Conservation (phyloP, 35 echinoderm and acorn worm species). For the Patiria miniata region DNA sequence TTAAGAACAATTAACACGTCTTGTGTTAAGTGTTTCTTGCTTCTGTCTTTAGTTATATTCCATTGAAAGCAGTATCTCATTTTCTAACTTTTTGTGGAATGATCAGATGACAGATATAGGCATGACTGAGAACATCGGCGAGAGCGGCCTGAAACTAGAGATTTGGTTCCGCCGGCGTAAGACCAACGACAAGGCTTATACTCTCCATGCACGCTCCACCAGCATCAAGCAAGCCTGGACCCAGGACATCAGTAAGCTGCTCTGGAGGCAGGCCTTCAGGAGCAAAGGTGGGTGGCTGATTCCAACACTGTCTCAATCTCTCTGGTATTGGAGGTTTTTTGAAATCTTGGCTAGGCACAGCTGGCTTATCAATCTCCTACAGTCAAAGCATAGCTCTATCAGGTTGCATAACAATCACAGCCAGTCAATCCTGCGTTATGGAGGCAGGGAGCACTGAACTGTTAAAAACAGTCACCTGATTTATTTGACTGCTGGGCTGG, state of each 20-base stretch:
- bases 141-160: slow-evolving; percentile 82
- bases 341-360: no score
- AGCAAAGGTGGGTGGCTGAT: slow-evolving; percentile 73
- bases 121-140: slow-evolving; percentile 90
- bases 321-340: no score
- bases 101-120: slow-evolving; percentile 88
- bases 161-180: slow-evolving; percentile 78
- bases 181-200: slow-evolving; percentile 70
- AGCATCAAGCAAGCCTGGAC: slow-evolving; percentile 74
- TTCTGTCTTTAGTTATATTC: no score
- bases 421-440: no score
- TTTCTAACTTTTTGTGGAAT: not conserved
- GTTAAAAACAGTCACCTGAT: no score
- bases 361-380: no score
- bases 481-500: no score
- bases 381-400: no score
- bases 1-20: no score
- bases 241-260: slow-evolving; percentile 60
- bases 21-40: no score
- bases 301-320: not conserved
- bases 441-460: no score
- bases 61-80: not conserved
- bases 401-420: no score
- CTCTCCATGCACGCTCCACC: slow-evolving; percentile 53
- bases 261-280: slow-evolving; percentile 77